Base-by-base conservation (phyloP, 2,113 vertebrate species). In the Carassius gibelio region DNA sequence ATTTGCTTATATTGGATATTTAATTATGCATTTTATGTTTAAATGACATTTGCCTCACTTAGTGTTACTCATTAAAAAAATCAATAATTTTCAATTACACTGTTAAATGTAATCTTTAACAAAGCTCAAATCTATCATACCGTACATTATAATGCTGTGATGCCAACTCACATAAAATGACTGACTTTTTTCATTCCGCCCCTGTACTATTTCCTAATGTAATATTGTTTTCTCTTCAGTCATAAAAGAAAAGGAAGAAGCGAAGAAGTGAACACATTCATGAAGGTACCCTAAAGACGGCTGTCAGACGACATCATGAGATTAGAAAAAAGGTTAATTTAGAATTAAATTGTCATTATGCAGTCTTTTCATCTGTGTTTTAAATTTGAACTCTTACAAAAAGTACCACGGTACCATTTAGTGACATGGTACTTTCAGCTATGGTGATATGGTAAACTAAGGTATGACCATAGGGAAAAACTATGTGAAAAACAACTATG, bases 231-330 rank as follows among this genome's bases (percentile, higher is more conserved):
- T 50, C 42, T 84, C 8, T 88, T 19, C 89, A 95, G 94, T 86
- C 36, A 9, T 87, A 34, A 91, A 87, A 83, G 93, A 94, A 82
- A 95, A 95, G 90, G 90, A 88, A 6, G 91, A 86, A 38, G 83
- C 11, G 17, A 94, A 92, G 89, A 93, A 95, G 89, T 93, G 87
- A 94, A 88, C 71, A 59, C 87, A 89, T 55, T 68, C 89, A 75
- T 45, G 85, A 90, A 88, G 90, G 91, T 55, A 84, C 88, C 87
- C 88, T 74, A 19, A 91, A 11, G 89, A 88, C 75, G 89, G 82
- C 68, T 85, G 74, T 81, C 89, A 86, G 90, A 84, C 89, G 13
- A 34, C 86, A 88, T 88, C 86, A 26, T 80, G 75, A 88, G 86
- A 89, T 88, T 68, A 36, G 3, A 38, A 19, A 92, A 87, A 89